Evolutionary conservation across 1,140 invertebrate genomes (phyloP), one percentile per base, ranked within the genome.

Genomic region (Solen grandis): DNA sequence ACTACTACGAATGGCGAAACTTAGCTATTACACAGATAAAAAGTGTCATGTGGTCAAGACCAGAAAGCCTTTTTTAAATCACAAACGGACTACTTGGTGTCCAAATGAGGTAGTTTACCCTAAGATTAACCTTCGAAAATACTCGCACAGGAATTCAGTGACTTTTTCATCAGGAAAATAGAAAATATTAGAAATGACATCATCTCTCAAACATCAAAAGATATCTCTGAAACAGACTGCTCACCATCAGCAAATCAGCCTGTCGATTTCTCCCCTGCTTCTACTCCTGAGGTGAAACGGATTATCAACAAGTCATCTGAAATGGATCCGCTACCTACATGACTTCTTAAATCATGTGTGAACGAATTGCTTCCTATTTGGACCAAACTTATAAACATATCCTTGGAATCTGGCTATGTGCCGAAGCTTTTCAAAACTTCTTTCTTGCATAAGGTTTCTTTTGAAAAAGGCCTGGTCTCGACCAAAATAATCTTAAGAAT

Each of bases 381-480:
- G 8, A 46, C 19, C 41, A 46, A 19, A 46, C 8, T 46, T 73
- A 55, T 60, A 55, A 41, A 79, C 74, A 38, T 29, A 25, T 27
- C 66, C 65, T 46, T 25, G 75, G 25, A 77, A 77, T 31, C 65
- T 14, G 35, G 8, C 52, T 2, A 27, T 63, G 35, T 82, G 66
- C 57, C 41, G 66, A 65, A 36, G 65, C 38, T 41, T 41, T 83
- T 78, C 31, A 81, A 81, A 65, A 54, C n/a, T n/a, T n/a, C n/a
- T n/a, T 31, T n/a, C 82, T 14, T 60, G 76, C 73, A 68, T 85
- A 22, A 81, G 54, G 68, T 74, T 68, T n/a, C 36, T 84, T 16
- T 57, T 85, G 5, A 85, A 85, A 54, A 85, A 84, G n/a, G 63
- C 52, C 73, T 19, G 77, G 31, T 46, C 69, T 85, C 29, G 82